Conservation (phyloP, 1,140 invertebrate genomes). For the Drosophila ohnishii region DNA sequence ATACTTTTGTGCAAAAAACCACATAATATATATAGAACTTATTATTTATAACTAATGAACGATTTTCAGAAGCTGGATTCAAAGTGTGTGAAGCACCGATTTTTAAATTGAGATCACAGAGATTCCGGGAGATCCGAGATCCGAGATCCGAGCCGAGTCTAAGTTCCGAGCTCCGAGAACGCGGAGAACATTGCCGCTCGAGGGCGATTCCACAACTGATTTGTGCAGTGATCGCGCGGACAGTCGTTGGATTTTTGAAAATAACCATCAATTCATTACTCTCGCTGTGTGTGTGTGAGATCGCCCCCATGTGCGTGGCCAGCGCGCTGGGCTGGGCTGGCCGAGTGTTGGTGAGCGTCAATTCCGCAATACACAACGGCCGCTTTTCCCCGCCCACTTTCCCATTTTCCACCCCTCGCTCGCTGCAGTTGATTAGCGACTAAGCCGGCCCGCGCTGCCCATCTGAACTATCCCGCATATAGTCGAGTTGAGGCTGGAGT, state of each 20-base stretch:
- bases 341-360: slow-evolving; percentile 35
- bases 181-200: slow-evolving; percentile 70
- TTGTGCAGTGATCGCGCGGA: slow-evolving; percentile 78
- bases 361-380: slow-evolving; percentile 62
- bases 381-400: slow-evolving; percentile 41
- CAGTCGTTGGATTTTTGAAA: slow-evolving; percentile 82
- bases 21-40: slow-evolving; percentile 4
- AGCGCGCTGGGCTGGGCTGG: background rate
- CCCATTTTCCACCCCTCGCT: slow-evolving; percentile 22
- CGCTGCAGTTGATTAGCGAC: slow-evolving; percentile 65
- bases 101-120: slow-evolving; percentile 11
- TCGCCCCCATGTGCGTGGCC: slow-evolving; percentile 60
- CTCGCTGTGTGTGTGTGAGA: slow-evolving; percentile 33
- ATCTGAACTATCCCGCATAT: slow-evolving; percentile 73
- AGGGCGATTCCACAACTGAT: slow-evolving; percentile 82
- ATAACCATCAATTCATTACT: slow-evolving; percentile 79
- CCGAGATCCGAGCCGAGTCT: background rate
- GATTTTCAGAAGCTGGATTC: slow-evolving; percentile 1
- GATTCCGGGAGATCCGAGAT: slow-evolving; percentile 17
- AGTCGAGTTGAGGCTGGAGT: slow-evolving; percentile 34
- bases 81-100: slow-evolving; percentile 43
- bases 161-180: slow-evolving; percentile 42
- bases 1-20: slow-evolving; percentile 17
- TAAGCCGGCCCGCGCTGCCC: slow-evolving; percentile 49
- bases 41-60: slow-evolving; percentile 8